Percentiles rank a stretch among this genome's conserved stretches.
Evolutionary conservation across 2,888 invertebrate species (phyloP).

Genomic region (Scelioninae gen. 2): DNA sequence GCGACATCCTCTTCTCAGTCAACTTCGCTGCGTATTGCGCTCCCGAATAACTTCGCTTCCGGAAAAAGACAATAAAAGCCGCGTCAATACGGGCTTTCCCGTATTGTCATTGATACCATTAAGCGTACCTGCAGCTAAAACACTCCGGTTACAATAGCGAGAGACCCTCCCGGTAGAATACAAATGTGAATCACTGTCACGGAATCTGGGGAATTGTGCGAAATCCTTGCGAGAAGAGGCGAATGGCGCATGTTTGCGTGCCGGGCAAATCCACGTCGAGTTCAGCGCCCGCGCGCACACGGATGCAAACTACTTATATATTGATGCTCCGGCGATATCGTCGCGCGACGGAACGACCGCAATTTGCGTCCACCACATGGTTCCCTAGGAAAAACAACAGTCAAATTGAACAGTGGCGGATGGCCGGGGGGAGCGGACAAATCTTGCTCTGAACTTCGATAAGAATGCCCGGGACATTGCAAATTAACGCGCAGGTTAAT

Average conservation of each 20-base stretch:
- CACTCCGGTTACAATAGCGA: constrained; percentile 44
- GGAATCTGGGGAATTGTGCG: constrained; percentile 34
- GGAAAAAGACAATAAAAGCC: constrained; percentile 5
- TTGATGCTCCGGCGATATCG: constrained; percentile 36
- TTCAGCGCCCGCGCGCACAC: background rate
- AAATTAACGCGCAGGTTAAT: background rate
- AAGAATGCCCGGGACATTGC: background rate
- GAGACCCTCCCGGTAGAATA: constrained; percentile 39
- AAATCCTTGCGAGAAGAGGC: constrained; percentile 43
- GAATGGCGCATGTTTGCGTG: constrained; percentile 21
- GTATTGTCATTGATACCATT: constrained; percentile 46
- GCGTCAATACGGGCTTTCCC: constrained; percentile 13
- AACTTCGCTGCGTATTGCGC: constrained; percentile 21
- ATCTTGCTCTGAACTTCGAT: background rate
- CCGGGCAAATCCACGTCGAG: constrained; percentile 31
- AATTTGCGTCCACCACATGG: constrained; percentile 27
- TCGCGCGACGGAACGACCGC: constrained; percentile 35
- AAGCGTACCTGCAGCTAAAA: constrained; percentile 19
- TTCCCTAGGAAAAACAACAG: constrained; percentile 24
- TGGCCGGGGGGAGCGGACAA: background rate
- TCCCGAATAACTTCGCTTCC: constrained; percentile 12
- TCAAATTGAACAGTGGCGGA: constrained; percentile 13
- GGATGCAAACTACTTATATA: constrained; percentile 25
- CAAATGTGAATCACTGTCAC: constrained; percentile 55
- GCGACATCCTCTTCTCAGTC: constrained; percentile 17